Evolutionary conservation across 2,797 vertebrate genomes (phyloP), one percentile per base, ranked within the genome.

Genomic region (Thamnophis elegans): DNA sequence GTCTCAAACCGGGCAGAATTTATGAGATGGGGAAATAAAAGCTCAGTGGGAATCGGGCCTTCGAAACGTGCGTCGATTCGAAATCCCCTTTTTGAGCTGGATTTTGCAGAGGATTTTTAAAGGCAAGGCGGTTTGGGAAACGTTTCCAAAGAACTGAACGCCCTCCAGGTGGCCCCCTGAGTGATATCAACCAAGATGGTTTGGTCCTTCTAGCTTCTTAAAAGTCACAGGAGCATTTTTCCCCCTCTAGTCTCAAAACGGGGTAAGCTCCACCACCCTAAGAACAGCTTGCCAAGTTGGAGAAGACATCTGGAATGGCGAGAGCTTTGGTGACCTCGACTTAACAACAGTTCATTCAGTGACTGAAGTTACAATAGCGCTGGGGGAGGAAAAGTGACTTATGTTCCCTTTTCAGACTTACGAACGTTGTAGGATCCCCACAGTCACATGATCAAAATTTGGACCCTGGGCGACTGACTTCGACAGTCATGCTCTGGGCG

Each of bases 11-110:
- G n/a, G 42, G 3, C 47, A 93, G 93, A 92, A 93, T 95, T 96
- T 96, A 94, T 68, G 78, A 93, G 95, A 11, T 51, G 90, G 60
- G 94, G 78, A 85, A 89, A 94, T 88, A 87, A 93, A 92, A 3
- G 92, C 93, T 94, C 89, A 55, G 82, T 95, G 96, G 95, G 94
- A 97, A 95, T 78, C 95, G 95, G 92, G 94, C 85, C 91, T 94
- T 20, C 32, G 87, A 95, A 78, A 65, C 68, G 32, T 1, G 59
- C 36, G 10, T 0, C 0, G 62, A 53, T 42, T 58, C 26, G 16
- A 56, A 88, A 93, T 94, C 92, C 94, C 54, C 59, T 92, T 8
- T 8, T 60, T 42, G 89, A 56, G 89, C 55, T 88, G 59, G 36
- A 59, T 91, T 88, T 54, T n/a, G 47, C 10, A 7, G 28, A n/a